Conservation (phyloP, 2,888 invertebrate species). For the Conus canariensis region DNA sequence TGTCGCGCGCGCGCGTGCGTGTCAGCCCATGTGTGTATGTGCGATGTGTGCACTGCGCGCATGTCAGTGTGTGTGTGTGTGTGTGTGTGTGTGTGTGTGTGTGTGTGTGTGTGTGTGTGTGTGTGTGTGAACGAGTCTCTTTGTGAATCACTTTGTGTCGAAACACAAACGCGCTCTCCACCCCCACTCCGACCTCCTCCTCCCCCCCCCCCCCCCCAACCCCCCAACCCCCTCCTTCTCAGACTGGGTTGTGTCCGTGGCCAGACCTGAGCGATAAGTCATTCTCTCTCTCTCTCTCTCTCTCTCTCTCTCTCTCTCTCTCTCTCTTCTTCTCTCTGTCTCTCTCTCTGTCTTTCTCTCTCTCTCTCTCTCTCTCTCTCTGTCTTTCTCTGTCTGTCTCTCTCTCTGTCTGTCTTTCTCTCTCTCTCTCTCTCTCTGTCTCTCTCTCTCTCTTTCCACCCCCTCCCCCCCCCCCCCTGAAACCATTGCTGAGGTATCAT, state of each 20-base stretch:
- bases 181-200: neutral
- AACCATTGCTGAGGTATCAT: no score
- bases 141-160: no score
- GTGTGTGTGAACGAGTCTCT: no score
- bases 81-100: no score
- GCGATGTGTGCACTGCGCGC: neutral
- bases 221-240: no score
- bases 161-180: neutral
- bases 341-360: neutral
- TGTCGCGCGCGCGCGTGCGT: neutral
- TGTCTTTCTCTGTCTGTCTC: neutral
- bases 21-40: neutral
- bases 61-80: no score
- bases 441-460: neutral
- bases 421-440: neutral
- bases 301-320: neutral
- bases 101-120: no score
- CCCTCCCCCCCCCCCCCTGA: neutral
- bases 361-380: neutral
- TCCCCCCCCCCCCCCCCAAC: neutral
- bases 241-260: no score
- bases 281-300: neutral
- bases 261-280: no score
- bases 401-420: constrained; percentile 1
- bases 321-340: neutral